Conservation (phyloP, 2,113 vertebrate genomes). For the Lamprotornis superbus region DNA sequence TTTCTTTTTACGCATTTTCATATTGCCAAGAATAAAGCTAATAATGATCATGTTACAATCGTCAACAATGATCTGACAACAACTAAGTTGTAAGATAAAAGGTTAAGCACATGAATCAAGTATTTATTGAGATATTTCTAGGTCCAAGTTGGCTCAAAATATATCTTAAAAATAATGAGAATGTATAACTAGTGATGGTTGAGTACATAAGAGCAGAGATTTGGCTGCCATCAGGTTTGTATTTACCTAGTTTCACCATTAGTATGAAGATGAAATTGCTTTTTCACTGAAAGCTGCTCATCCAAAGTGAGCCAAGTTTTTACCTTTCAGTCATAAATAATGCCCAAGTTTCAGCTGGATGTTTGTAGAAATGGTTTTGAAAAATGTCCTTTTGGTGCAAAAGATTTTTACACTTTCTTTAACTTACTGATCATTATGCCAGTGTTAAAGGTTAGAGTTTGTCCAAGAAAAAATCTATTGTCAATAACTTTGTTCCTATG, state of each 20-base stretch:
- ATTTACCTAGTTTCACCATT: background rate
- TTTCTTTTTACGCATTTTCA: fast-evolving
- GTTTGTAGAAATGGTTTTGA: background rate
- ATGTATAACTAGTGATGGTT: background rate
- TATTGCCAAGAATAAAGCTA: background rate
- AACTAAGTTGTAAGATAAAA: background rate
- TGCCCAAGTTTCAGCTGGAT: background rate
- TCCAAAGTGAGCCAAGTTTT: background rate
- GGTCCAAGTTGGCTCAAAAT: background rate
- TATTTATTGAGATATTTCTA: background rate
- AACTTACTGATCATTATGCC: background rate
- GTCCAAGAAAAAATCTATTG: background rate
- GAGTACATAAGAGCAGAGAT: background rate
- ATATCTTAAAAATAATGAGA: background rate
- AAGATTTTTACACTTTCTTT: background rate
- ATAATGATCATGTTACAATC: background rate
- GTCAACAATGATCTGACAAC: background rate
- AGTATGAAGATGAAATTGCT: background rate
- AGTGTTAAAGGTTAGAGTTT: background rate
- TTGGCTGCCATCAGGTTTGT: background rate
- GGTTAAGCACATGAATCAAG: background rate
- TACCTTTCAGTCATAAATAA: background rate
- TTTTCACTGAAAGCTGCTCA: background rate
- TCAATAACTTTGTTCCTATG: background rate
- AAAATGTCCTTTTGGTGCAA: background rate